Conservation (phyloP, 2,113 vertebrate species). For the Mormyrus iriodes region DNA sequence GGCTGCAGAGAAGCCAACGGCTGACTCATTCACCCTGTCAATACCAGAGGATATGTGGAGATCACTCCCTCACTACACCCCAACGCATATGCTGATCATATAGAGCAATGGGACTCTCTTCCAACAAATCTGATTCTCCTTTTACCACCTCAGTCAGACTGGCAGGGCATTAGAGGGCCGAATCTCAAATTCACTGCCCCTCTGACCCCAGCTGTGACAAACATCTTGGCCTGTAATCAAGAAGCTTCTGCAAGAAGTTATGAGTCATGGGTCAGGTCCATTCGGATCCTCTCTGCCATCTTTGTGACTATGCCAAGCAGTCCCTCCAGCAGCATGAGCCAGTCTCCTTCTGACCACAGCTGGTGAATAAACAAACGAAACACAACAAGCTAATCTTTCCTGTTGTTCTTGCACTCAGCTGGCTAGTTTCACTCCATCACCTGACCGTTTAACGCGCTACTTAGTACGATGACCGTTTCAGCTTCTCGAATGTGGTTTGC, state of each 20-base stretch:
- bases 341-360: neutral
- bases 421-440: neutral
- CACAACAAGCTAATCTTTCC: neutral
- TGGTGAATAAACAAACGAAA: neutral
- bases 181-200: neutral
- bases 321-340: neutral
- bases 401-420: neutral
- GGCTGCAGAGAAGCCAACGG: neutral
- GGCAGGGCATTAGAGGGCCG: neutral
- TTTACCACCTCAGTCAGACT: neutral
- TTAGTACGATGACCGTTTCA: neutral
- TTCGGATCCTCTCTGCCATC: neutral
- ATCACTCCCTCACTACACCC: neutral
- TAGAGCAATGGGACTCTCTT: neutral
- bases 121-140: neutral
- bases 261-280: neutral
- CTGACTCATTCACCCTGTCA: neutral
- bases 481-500: neutral
- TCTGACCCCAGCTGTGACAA: neutral
- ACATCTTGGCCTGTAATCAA: neutral
- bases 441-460: neutral
- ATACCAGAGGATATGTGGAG: neutral
- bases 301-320: neutral
- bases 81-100: neutral
- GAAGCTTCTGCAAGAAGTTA: neutral